These are phyloP conservation scores for Andrena dorsata DNA, from an alignment of 2,888 invertebrate genomes.

Conservation along the genomic window DNA sequence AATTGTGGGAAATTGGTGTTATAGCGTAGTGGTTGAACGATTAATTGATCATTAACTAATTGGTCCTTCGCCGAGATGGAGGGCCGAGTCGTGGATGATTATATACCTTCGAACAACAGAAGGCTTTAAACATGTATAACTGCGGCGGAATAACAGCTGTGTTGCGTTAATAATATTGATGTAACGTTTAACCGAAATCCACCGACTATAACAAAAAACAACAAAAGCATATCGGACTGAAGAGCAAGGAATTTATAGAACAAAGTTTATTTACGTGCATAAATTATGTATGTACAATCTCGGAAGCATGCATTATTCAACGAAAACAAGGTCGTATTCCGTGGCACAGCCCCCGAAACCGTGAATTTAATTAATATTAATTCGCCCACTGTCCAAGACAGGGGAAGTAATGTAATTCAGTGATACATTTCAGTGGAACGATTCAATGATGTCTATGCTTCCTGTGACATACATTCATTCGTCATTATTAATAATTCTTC, in stretches of 20 bases:
- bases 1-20: slow-evolving; percentile 15
- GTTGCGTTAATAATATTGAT: no score
- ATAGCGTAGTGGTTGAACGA: neutral
- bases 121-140: neutral
- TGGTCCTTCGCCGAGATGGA: slow-evolving; percentile 2
- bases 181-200: no score
- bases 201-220: no score
- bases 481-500: neutral
- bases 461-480: neutral
- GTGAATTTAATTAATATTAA: slow-evolving; percentile 2
- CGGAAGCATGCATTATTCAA: neutral
- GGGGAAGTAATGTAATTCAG: neutral
- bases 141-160: no score
- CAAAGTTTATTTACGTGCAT: neutral
- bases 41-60: slow-evolving; percentile 33
- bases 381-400: neutral
- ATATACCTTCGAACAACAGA: neutral
- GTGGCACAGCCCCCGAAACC: neutral
- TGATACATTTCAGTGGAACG: slow-evolving; percentile 2
- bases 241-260: no score
- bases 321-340: neutral
- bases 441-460: neutral
- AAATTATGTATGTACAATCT: neutral
- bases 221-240: no score
- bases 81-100: neutral